phyloP scores from a whole-genome alignment of 1,140 invertebrate species.

The Batillaria attramentaria region DNA sequence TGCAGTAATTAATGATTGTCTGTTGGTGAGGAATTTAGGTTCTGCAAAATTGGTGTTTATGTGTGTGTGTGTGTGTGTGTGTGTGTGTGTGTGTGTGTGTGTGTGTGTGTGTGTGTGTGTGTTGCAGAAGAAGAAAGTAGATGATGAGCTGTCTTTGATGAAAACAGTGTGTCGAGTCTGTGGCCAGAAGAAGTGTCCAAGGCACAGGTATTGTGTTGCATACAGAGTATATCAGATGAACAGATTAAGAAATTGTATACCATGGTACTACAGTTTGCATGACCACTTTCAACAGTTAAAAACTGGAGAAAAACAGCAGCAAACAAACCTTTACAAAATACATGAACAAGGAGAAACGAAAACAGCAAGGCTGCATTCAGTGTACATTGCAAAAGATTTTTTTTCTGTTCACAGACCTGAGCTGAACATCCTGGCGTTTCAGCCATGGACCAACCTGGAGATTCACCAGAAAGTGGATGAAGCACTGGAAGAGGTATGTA shows the following conservation, averaged over 20 bases:
- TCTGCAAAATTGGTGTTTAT: not conserved
- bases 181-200: conserved; percentile 64
- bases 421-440: conserved; percentile 71
- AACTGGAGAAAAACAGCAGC: too few relatives aligned
- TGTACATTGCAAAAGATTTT: conserved; percentile 65
- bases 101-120: not conserved
- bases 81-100: not conserved
- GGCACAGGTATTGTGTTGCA: conserved; percentile 65
- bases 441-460: conserved; percentile 79
- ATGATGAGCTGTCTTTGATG: conserved; percentile 62
- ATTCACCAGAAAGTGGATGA: conserved; percentile 79
- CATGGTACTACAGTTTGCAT: too few relatives aligned
- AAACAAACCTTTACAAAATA: too few relatives aligned
- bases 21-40: not conserved
- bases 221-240: too few relatives aligned
- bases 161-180: conserved; percentile 66
- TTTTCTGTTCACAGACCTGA: conserved; percentile 66
- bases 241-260: too few relatives aligned
- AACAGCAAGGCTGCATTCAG: conserved; percentile 60
- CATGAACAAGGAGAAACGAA: too few relatives aligned
- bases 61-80: not conserved
- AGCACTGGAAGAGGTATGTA: conserved; percentile 80
- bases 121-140: conserved; percentile 34
- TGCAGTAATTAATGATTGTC: not conserved
- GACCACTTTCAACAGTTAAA: too few relatives aligned